phyloP scores from a whole-genome alignment of 2,888 invertebrate genomes.

The Agrotis exclamationis region DNA sequence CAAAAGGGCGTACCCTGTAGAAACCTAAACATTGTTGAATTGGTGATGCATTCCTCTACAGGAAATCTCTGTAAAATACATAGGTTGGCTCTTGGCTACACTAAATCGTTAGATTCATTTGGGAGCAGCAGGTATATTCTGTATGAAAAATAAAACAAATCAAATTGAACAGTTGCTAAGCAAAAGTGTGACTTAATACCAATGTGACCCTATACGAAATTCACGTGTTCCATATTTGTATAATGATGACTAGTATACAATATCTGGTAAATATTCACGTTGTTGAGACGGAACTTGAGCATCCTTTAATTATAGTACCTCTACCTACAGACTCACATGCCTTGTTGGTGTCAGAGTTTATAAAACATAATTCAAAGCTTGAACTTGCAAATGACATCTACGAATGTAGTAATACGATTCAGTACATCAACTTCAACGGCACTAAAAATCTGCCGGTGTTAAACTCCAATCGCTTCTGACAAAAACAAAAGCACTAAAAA shows the following conservation, averaged over 20 bases:
- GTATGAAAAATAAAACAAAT: not conserved
- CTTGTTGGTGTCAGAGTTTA: not conserved
- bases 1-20: not conserved
- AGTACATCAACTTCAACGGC: not conserved
- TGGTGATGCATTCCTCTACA: not conserved
- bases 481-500: not conserved
- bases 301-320: not conserved
- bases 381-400: not conserved
- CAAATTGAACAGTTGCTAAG: not conserved
- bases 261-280: not conserved
- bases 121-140: not conserved
- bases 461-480: not conserved
- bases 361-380: not conserved
- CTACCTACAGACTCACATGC: not conserved
- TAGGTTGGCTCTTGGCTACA: not conserved
- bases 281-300: not conserved
- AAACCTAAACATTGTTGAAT: not conserved
- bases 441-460: too few species aligned
- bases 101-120: not conserved
- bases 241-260: too few species aligned
- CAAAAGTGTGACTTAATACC: not conserved
- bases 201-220: conserved; percentile 3
- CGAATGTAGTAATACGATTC: not conserved
- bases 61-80: not conserved
- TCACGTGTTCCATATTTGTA: conserved; percentile 20